phyloP scores from a whole-genome alignment of 2,888 invertebrate genomes.

The Sminthurinus aureus region DNA sequence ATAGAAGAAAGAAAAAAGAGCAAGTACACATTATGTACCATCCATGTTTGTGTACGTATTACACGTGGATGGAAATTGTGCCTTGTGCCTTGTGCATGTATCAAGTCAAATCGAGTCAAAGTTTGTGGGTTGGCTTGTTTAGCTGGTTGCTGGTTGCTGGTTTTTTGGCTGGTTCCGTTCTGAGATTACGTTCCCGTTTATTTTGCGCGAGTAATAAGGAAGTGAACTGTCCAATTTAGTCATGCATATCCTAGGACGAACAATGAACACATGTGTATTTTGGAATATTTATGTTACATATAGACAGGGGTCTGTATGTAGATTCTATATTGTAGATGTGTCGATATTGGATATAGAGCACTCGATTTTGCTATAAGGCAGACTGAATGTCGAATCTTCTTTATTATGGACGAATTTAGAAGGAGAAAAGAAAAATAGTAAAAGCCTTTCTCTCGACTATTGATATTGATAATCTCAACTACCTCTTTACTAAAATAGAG shows the following conservation, averaged over 20 bases:
- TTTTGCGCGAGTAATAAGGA: neutral
- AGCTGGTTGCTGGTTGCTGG: no score
- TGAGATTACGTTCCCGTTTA: neutral
- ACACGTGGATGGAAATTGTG: no score
- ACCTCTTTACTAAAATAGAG: neutral
- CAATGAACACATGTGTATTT: neutral
- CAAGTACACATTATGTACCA: no score
- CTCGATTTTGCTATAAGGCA: no score
- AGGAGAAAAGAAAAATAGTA: neutral
- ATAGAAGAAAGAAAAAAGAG: neutral
- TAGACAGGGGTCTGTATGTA: neutral
- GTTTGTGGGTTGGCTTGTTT: no score
- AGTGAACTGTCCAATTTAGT: neutral
- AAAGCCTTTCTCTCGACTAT: neutral
- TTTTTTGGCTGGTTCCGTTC: neutral
- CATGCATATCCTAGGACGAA: neutral
- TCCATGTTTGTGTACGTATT: no score
- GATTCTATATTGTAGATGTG: neutral
- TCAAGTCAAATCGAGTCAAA: no score
- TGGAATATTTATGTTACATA: neutral
- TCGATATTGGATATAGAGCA: neutral
- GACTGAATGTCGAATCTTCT: neutral
- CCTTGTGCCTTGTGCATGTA: no score
- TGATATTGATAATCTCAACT: slow-evolving; percentile 1
- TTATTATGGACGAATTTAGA: neutral